Evolutionary conservation across 2,113 vertebrate species (phyloP).

Genomic region (Barbus barbus): DNA sequence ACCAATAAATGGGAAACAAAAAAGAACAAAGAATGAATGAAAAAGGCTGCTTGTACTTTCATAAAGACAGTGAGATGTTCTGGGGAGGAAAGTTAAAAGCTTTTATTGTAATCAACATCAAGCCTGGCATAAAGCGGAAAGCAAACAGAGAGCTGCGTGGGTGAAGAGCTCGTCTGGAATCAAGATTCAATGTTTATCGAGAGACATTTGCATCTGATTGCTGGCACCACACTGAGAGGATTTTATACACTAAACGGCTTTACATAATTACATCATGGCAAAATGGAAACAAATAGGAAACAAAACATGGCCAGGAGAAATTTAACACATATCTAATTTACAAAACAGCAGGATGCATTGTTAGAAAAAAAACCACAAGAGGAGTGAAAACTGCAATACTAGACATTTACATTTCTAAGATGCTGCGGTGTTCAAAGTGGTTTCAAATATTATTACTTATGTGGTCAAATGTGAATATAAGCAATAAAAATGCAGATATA

Average conservation of each 20-base stretch:
- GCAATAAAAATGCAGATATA: too few relatives aligned
- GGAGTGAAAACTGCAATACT: not conserved
- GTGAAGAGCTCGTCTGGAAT: not conserved
- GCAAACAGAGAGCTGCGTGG: not conserved
- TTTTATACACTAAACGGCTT: conserved; percentile 36
- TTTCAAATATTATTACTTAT: not conserved
- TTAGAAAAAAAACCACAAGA: not conserved
- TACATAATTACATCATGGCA: conserved; percentile 56
- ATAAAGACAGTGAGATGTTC: not conserved
- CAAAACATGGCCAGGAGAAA: conserved; percentile 17
- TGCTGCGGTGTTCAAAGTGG: not conserved
- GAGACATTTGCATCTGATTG: conserved; percentile 29
- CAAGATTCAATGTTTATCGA: conserved; percentile 28
- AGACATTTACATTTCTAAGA: not conserved
- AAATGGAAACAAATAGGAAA: conserved; percentile 56
- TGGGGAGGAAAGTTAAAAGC: not conserved
- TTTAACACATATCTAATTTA: not conserved
- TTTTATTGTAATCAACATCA: not conserved
- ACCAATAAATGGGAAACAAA: not conserved
- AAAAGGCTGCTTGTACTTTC: not conserved
- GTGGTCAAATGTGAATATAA: too few relatives aligned
- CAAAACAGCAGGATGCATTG: conserved; percentile 20
- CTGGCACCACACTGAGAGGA: conserved; percentile 27
- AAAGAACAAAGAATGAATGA: not conserved
- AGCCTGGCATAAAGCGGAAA: not conserved